Evolutionary conservation across 30 jellyfish, hydroid and myxozoan genomes (phyloP), one percentile per base, ranked within the genome.

Genomic region (Catostylus mosaicus): DNA sequence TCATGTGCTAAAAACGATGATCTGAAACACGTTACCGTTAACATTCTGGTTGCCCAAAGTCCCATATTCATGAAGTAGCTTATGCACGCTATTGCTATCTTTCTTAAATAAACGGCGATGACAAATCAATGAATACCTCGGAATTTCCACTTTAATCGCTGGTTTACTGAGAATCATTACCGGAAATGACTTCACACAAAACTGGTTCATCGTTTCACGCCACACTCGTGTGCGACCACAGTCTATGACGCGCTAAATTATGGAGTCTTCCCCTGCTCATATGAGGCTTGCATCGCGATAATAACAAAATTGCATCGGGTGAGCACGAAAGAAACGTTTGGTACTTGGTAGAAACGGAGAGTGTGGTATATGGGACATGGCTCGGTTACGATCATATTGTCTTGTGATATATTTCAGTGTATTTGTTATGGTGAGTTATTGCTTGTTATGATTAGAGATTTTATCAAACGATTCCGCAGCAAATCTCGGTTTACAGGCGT

Each of bases 101-200:
- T n/a, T n/a, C n/a, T n/a, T n/a, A n/a, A n/a, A n/a, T n/a, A n/a
- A n/a, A n/a, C n/a, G n/a, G 63, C 26, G 36, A 2, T 59, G 71
- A 59, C 71, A 59, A 23, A 59, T 7, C 38, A 27, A 27, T 59
- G 43, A 59, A 59, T 59, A 37, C 38, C n/a, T 27, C 19, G 71
- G 71, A 59, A 59, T 59, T 23, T 23, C 1, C n/a, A n/a, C 1
- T 11, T 59, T 59, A 23, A 27, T 27, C 71, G 71, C 5, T 27
- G 71, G 71, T 59, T 59, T 59, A 23, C 71, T 59, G 5, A 27
- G 38, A 59, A 59, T 24, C 71, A 59, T 59, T 27, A 16, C 40
- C 71, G 71, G 71, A 59, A 59, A 59, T 59, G 71, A 59, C 71
- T 22, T 59, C 71, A 59, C 38, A 1, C 19, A 5, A 52, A 3